Base-by-base conservation (phyloP, 2,113 vertebrate species). In the Melanerpes formicivorus region DNA sequence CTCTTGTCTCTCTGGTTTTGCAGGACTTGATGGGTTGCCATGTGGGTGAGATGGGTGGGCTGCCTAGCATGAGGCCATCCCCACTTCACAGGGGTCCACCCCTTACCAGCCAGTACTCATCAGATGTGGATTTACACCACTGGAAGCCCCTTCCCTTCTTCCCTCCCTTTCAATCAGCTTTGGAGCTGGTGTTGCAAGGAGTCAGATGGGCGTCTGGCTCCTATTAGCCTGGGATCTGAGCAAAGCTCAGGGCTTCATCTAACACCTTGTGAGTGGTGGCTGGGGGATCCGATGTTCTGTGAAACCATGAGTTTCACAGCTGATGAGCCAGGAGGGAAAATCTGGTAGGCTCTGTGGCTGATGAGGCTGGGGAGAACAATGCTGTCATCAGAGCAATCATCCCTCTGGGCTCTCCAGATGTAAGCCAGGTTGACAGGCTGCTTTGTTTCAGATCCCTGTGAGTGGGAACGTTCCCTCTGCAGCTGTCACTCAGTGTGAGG, bases 291-390 rank as follows among this genome's bases (percentile, higher is more conserved):
- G 59, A 22, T 23, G 72, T 15, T 73, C 56, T 78, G 22, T 60
- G 84, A 85, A 73, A 59, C 62, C 50, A 26, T 6, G 16, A 2
- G 0, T 54, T 84, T 84, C 52, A 16, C 71, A 78, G 76, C 76
- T 64, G 66, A 70, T 34, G 58, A 70, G 60, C 37, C 56, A 78
- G 40, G 65, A 70, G 52, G 63, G 22, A 70, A 74, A 74, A 65
- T 56, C 44, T 69, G 37, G 60, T 80, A 73, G 56, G 18, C 14
- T 52, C 62, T 0, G 2, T n/a, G 37, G 78, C 88, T 88, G 79
- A 74, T 52, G 88, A 58, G 66, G 70, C 32, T 14, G 63, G 23
- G 80, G 76, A 81, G 66, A 88, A 73, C 86, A 82, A 70, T 65
- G 59, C 44, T 85, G 76, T 84, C 84, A 88, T 78, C 88, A 37